These are phyloP conservation scores for Acipenser transmontanus DNA, from an alignment of 2,797 vertebrate species.

Conservation along the genomic window DNA sequence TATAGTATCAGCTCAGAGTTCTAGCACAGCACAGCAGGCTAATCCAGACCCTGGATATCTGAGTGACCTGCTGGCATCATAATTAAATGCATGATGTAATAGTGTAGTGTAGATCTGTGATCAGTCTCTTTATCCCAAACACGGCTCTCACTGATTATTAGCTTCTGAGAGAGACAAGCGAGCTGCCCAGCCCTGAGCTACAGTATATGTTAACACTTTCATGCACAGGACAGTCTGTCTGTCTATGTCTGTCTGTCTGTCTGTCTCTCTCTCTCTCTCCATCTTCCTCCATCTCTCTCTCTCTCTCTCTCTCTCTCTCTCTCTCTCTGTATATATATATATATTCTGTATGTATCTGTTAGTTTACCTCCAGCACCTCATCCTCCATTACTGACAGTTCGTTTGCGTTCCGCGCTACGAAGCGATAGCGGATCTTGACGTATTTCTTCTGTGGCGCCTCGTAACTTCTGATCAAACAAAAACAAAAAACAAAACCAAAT, in stretches of 20 bases:
- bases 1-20: no score
- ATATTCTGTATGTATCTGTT: neutral
- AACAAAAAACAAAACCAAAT: neutral
- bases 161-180: no score
- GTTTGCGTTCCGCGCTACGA: conserved; percentile 83
- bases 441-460: conserved; percentile 65
- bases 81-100: no score
- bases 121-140: neutral
- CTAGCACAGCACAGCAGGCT: no score
- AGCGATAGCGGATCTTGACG: conserved; percentile 86
- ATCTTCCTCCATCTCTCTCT: neutral
- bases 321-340: no score
- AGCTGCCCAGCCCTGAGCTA: no score
- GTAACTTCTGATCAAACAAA: conserved; percentile 55
- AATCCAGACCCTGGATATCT: no score
- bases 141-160: no score
- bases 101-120: no score
- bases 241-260: neutral
- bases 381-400: conserved; percentile 91
- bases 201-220: conserved; percentile 23
- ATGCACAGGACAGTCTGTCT: conserved; percentile 28
- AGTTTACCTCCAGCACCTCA: conserved; percentile 83
- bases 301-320: neutral
- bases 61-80: no score
- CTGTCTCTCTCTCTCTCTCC: neutral